Base-by-base conservation (phyloP, 2,888 invertebrate genomes). In the Chymomyza caudatula region DNA sequence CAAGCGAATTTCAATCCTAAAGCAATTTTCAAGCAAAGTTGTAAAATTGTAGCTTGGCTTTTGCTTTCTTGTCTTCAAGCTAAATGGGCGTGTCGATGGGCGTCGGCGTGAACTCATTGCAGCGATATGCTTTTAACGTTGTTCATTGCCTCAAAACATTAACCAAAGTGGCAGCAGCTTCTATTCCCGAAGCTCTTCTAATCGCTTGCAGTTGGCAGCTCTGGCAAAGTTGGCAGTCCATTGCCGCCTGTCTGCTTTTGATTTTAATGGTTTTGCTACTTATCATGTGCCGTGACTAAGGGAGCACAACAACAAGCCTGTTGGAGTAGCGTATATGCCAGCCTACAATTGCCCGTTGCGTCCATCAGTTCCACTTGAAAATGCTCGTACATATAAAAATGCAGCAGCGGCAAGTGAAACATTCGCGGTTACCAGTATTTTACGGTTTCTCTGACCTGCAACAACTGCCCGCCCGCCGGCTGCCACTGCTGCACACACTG, bases 261-360 rank as follows among this genome's bases (percentile, higher is more conserved):
- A 83, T 85, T 80, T 80, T 83, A 80, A 80, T 80, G 80, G 85
- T 75, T 75, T 77, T 71, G 80, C 80, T 85, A 83, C 85, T 85
- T 80, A 80, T 80, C 80, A 85, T 85, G 79, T 79, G 59, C 68
- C 57, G 59, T 77, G 69, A 63, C 74, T 42, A 66, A 37, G 29
- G 63, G 49, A 60, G 19, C 29, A 44, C 60, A 59, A 19, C 62
- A 51, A 5, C 11, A 55, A 42, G n/a, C n/a, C n/a, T n/a, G n/a
- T n/a, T n/a, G n/a, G n/a, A 42, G 15, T 15, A 17, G 22, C n/a
- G 54, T 13, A 60, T 44, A 44, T 20, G 42, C 52, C 6, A 23
- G 25, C 29, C 25, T 54, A 17, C 22, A 56, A 4, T 8, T 61
- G 65, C 61, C 60, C 57, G 49, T 53, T 44, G 44, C 60, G 58